These are phyloP conservation scores for Drosophila lini DNA, from an alignment of 1,140 invertebrate species.

Conservation along the genomic window DNA sequence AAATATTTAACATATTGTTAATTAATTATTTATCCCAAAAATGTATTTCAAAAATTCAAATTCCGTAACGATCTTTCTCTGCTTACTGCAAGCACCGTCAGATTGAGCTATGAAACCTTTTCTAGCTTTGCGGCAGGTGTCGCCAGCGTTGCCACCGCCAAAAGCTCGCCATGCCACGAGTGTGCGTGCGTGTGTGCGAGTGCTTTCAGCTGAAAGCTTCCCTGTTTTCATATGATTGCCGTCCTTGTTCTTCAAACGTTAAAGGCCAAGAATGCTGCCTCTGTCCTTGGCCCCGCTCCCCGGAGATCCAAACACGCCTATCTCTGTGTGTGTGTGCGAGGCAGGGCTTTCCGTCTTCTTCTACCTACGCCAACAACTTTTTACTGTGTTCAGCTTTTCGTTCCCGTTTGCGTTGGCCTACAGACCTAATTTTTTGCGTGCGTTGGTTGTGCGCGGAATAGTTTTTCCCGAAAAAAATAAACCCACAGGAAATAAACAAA, in stretches of 20 bases:
- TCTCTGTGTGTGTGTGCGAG: slow-evolving; percentile 25
- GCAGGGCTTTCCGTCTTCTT: slow-evolving; percentile 75
- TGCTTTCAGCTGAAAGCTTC: slow-evolving; percentile 66
- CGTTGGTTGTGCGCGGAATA: slow-evolving; percentile 70
- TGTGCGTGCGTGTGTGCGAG: slow-evolving; percentile 21
- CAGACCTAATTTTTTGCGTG: slow-evolving; percentile 82
- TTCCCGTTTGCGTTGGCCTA: slow-evolving; percentile 81
- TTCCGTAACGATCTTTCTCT: neutral
- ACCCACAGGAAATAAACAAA: slow-evolving; percentile 66
- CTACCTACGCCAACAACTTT: slow-evolving; percentile 81
- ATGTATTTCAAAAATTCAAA: neutral
- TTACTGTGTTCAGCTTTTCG: slow-evolving; percentile 77
- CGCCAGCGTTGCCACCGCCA: neutral
- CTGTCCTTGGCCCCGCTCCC: slow-evolving; percentile 69
- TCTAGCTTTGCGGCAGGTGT: neutral
- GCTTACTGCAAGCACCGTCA: neutral
- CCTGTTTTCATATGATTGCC: slow-evolving; percentile 73
- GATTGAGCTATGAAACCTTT: neutral
- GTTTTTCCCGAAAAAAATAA: slow-evolving; percentile 72
- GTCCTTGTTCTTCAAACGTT: slow-evolving; percentile 84
- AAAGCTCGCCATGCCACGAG: slow-evolving; percentile 5
- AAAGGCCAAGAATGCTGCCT: slow-evolving; percentile 80
- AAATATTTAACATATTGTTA: too few species aligned
- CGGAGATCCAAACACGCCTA: slow-evolving; percentile 30
- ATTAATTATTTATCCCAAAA: too few species aligned